Evolutionary conservation across 2,888 invertebrate genomes (phyloP).

Genomic region (Operophtera brumata): DNA sequence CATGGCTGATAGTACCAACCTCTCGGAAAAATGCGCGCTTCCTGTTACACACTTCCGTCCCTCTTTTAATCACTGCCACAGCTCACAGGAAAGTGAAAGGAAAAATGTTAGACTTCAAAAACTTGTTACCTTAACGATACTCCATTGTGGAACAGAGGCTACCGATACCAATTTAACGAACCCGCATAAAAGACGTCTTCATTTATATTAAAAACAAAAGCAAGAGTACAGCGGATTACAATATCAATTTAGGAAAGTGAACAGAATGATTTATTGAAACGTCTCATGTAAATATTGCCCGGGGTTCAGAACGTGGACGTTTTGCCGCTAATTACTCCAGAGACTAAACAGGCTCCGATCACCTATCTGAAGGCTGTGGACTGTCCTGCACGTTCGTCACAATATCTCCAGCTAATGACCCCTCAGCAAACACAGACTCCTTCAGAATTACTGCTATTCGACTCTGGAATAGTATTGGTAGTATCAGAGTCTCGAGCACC

Average conservation of each 20-base stretch:
- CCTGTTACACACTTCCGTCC: too few relatives aligned
- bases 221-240: slow-evolving; percentile 72
- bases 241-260: slow-evolving; percentile 81
- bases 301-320: slow-evolving; percentile 34
- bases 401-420: too few relatives aligned
- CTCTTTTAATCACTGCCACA: too few relatives aligned
- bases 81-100: too few relatives aligned
- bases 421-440: too few relatives aligned
- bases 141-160: slow-evolving; percentile 42
- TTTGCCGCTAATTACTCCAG: slow-evolving; percentile 53
- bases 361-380: too few relatives aligned
- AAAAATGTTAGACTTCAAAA: background rate
- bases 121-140: slow-evolving; percentile 34
- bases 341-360: slow-evolving; percentile 10
- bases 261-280: slow-evolving; percentile 73
- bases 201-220: slow-evolving; percentile 75
- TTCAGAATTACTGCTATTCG: too few relatives aligned
- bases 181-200: slow-evolving; percentile 74
- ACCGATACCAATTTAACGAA: slow-evolving; percentile 79
- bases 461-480: too few relatives aligned
- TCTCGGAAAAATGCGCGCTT: too few relatives aligned
- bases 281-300: slow-evolving; percentile 67
- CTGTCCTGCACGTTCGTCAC: too few relatives aligned
- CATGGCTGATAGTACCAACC: too few relatives aligned
- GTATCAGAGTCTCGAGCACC: too few relatives aligned